Evolutionary conservation across 1,140 invertebrate genomes (phyloP).

Genomic region (Brachionus asplanchnoidis): DNA sequence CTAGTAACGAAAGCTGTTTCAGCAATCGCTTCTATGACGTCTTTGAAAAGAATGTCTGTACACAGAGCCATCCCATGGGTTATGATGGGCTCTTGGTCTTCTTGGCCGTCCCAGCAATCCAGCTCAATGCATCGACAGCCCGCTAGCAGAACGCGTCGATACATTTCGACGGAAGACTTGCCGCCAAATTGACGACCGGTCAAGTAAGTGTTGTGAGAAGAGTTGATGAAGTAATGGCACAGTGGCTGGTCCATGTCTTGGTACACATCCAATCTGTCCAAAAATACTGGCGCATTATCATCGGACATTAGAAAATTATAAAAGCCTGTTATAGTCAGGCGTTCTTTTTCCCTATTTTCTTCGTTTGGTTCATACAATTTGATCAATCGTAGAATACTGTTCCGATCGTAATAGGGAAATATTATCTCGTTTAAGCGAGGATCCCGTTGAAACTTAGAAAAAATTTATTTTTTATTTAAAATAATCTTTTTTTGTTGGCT

Average conservation of each 20-base stretch:
- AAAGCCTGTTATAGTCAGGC: conserved; percentile 84
- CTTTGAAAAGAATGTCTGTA: conserved; percentile 76
- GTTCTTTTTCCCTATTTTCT: conserved; percentile 67
- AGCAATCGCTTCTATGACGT: conserved; percentile 92
- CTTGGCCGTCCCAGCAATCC: conserved; percentile 68
- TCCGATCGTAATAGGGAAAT: conserved; percentile 92
- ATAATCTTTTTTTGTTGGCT: background rate
- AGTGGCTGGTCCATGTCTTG: conserved; percentile 97
- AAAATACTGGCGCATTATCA: conserved; percentile 95
- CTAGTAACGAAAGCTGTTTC: conserved; percentile 97
- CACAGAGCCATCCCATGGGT: conserved; percentile 96
- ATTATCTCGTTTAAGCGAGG: conserved; percentile 97
- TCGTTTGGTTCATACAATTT: conserved; percentile 84
- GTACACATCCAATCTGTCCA: conserved; percentile 90
- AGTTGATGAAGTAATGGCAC: conserved; percentile 97
- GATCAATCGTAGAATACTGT: conserved; percentile 85
- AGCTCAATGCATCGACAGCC: conserved; percentile 95
- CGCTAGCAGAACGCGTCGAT: conserved; percentile 84
- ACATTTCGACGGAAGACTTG: conserved; percentile 91
- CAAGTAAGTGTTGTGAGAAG: conserved; percentile 84
- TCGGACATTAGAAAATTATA: conserved; percentile 97
- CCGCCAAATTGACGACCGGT: conserved; percentile 85
- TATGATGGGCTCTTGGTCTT: conserved; percentile 78
- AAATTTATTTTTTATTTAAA: background rate
- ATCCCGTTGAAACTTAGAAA: conserved; percentile 77